Conservation (phyloP, 1,140 invertebrate species). For the Eriosoma lanigerum region DNA sequence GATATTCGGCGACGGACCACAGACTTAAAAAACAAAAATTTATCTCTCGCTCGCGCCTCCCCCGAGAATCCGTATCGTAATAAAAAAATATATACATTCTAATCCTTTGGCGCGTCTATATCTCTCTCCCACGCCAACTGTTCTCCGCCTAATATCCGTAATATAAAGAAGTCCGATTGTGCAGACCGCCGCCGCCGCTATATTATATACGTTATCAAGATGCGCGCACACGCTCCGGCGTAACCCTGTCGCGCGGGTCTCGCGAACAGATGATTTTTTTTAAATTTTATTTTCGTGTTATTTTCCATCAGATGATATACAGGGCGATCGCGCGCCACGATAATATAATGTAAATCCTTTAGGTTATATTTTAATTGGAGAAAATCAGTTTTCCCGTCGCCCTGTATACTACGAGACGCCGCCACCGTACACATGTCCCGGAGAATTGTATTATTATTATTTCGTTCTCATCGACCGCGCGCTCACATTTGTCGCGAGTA, state of each 20-base stretch:
- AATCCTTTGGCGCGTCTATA: no score
- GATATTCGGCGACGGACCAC: neutral
- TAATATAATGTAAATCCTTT: no score
- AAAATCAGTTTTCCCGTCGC: neutral
- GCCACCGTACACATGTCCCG: neutral
- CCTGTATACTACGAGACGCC: neutral
- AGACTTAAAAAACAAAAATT: neutral
- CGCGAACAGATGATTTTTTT: no score
- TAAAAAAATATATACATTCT: no score
- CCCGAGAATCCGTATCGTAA: no score
- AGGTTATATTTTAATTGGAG: no score
- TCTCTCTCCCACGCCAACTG: neutral
- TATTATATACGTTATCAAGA: neutral
- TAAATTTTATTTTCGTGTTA: no score
- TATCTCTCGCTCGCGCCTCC: no score
- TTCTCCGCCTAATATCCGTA: conserved; percentile 9
- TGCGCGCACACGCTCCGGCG: no score
- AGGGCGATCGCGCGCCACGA: no score
- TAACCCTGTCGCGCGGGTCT: no score
- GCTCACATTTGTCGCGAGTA: neutral
- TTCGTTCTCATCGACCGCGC: neutral
- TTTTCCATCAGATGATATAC: no score
- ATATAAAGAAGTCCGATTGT: conserved; percentile 24
- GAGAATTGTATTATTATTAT: neutral
- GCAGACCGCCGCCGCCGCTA: neutral